A percentile compares a stretch with the other conserved stretches of the same genome.
Conservation (phyloP, 2,113 vertebrate genomes). For the Rhinichthys klamathensis region DNA sequence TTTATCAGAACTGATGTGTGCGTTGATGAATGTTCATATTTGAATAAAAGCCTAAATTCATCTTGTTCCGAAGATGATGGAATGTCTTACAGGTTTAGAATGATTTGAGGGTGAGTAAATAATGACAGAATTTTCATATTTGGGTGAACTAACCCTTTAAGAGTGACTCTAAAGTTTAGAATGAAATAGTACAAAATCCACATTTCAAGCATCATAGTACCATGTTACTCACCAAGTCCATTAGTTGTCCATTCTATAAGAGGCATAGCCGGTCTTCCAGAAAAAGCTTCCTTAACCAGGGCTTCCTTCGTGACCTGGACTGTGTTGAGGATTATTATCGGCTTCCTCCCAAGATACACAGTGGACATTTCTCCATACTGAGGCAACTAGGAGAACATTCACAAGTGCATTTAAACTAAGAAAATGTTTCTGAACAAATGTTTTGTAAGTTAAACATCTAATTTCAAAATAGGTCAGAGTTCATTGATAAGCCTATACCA, state of each 20-base stretch:
- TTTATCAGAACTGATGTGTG: no score
- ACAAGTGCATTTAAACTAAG: no score
- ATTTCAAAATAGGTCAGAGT: background rate
- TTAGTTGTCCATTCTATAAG: conserved; percentile 50
- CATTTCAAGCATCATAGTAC: background rate
- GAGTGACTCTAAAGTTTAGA: background rate
- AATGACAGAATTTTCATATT: no score
- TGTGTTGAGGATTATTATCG: conserved; percentile 46
- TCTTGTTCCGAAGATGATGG: no score
- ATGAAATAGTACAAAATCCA: background rate
- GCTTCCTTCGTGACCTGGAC: conserved; percentile 43
- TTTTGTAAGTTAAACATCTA: background rate
- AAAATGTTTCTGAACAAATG: background rate
- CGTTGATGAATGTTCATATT: no score
- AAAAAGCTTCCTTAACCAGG: conserved; percentile 53
- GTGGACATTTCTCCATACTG: conserved; percentile 55
- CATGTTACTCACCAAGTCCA: conserved; percentile 45
- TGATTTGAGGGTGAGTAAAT: no score
- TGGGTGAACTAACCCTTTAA: no score
- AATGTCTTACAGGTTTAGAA: no score
- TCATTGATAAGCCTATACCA: background rate
- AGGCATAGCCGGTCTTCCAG: conserved; percentile 50
- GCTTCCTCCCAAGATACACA: conserved; percentile 39
- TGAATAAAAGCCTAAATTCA: no score
- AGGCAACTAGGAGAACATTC: background rate